These are phyloP conservation scores for Mercenaria mercenaria DNA, from an alignment of 1,140 invertebrate species.

Conservation along the genomic window DNA sequence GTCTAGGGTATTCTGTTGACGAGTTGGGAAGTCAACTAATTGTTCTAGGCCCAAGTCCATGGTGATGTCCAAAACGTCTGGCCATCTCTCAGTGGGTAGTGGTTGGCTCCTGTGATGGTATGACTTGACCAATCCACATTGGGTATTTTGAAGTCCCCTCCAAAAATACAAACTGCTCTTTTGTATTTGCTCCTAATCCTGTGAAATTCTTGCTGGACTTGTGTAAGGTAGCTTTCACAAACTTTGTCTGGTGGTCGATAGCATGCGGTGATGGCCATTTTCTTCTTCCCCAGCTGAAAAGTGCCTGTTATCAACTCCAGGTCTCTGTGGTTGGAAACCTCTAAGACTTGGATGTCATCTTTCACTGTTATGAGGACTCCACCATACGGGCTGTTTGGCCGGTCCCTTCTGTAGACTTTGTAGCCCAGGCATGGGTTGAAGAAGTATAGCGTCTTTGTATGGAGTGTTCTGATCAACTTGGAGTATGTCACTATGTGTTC, in stretches of 20 bases:
- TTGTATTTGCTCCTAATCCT: neutral
- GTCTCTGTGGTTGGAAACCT: neutral
- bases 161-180: neutral
- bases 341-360: neutral
- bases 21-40: neutral
- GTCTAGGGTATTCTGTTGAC: constrained; percentile 10
- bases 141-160: constrained; percentile 27
- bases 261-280: neutral
- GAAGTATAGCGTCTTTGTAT: neutral
- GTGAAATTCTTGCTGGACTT: neutral
- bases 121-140: neutral
- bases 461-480: neutral
- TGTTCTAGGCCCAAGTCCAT: constrained; percentile 1
- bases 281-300: neutral
- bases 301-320: neutral
- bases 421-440: neutral
- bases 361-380: neutral
- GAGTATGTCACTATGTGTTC: neutral
- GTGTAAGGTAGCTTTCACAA: neutral
- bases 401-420: neutral
- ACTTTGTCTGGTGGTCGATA: neutral
- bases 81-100: neutral
- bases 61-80: constrained; percentile 1
- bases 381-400: neutral
- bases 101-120: neutral